Conservation (phyloP, 2,888 invertebrate species). For the Julus scandinavius region DNA sequence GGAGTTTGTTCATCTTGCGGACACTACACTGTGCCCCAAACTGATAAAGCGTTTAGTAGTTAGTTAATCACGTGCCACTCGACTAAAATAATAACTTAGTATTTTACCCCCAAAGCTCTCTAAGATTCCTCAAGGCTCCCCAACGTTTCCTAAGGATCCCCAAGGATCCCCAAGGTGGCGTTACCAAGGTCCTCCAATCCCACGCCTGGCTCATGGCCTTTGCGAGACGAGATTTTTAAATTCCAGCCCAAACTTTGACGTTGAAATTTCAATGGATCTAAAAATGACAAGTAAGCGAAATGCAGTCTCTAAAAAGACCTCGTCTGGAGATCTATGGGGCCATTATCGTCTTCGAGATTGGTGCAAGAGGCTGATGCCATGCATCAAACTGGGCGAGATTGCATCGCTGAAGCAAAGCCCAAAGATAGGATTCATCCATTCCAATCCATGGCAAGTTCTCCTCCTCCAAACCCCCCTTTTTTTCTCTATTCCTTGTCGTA, state of each 20-base stretch:
- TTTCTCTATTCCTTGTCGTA: background rate
- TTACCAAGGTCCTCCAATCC: background rate
- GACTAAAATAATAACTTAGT: too few species aligned
- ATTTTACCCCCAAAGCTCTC: too few species aligned
- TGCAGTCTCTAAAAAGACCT: background rate
- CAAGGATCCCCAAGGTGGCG: background rate
- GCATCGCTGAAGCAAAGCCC: constrained; percentile 13
- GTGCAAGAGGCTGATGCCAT: background rate
- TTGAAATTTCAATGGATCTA: background rate
- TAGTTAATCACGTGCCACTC: too few species aligned
- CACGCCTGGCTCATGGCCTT: background rate
- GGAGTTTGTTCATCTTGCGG: too few species aligned
- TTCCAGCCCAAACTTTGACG: background rate
- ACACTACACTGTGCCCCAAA: too few species aligned
- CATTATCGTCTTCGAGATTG: background rate
- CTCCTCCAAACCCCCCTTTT: background rate
- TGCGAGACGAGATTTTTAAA: background rate
- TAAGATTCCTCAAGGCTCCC: too few species aligned
- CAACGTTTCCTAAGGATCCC: background rate
- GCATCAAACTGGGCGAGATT: background rate
- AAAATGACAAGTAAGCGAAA: constrained; percentile 5
- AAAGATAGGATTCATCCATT: constrained; percentile 1
- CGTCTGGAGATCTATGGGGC: background rate
- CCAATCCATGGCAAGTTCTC: background rate
- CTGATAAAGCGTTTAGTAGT: too few species aligned